These are phyloP conservation scores for Lymantria dispar DNA, from an alignment of 2,888 invertebrate species.

Conservation along the genomic window DNA sequence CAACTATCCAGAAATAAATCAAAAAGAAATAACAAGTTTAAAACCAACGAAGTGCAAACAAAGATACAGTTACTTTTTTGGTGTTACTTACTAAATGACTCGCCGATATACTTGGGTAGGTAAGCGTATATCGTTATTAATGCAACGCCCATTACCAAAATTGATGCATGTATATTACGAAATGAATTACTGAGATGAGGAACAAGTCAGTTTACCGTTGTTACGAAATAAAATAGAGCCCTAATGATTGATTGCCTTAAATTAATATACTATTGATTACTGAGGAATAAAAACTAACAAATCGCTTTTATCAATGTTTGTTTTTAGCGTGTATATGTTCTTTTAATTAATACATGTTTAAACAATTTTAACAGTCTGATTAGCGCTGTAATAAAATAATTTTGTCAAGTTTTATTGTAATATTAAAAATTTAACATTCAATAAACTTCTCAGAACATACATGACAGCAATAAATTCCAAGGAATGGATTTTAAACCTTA, in stretches of 20 bases:
- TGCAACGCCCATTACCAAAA: slow-evolving; percentile 54
- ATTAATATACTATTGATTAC: slow-evolving; percentile 22
- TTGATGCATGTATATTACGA: slow-evolving; percentile 44
- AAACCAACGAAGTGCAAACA: slow-evolving; percentile 69
- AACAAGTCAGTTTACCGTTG: slow-evolving; percentile 24
- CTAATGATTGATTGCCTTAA: slow-evolving; percentile 31
- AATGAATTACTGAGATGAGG: slow-evolving; percentile 23
- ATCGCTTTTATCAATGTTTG: slow-evolving; percentile 9
- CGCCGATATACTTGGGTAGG: slow-evolving; percentile 49
- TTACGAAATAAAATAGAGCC: slow-evolving; percentile 26
- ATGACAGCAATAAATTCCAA: slow-evolving; percentile 17
- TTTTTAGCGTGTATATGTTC: background rate
- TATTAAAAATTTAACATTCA: slow-evolving; percentile 8
- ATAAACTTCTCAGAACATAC: slow-evolving; percentile 13
- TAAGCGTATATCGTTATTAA: slow-evolving; percentile 49
- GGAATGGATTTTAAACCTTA: slow-evolving; percentile 4
- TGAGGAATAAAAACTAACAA: slow-evolving; percentile 13
- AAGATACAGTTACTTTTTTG: slow-evolving; percentile 65
- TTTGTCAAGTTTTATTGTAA: too few relatives aligned
- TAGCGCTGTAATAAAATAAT: too few relatives aligned
- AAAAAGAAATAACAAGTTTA: slow-evolving; percentile 48
- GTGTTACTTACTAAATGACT: slow-evolving; percentile 51
- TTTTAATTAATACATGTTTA: background rate
- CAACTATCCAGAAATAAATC: slow-evolving; percentile 51
- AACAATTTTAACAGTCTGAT: too few relatives aligned